Conservation (phyloP, 35 echinoderm and acorn worm species). For the Apostichopus californicus region DNA sequence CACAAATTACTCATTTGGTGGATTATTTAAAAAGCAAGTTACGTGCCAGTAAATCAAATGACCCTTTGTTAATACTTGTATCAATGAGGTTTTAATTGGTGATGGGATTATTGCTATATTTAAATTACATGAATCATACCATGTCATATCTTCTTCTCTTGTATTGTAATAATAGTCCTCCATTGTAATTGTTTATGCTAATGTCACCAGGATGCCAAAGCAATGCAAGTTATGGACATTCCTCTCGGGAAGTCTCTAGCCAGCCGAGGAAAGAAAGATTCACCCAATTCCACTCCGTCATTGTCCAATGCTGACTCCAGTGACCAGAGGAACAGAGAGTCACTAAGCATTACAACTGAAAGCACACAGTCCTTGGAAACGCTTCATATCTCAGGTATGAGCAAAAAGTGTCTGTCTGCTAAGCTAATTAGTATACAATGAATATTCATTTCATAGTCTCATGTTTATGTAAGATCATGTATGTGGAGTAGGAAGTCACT, state of each 20-base stretch:
- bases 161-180: no score
- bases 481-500: not conserved
- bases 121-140: no score
- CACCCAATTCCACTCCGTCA: conserved; percentile 58
- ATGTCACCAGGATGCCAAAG: conserved; percentile 54
- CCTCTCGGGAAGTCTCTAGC: conserved; percentile 48
- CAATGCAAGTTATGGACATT: conserved; percentile 71
- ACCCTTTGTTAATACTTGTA: no score
- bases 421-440: not conserved
- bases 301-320: conserved; percentile 53
- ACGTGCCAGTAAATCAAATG: no score
- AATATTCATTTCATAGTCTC: not conserved
- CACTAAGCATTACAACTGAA: conserved; percentile 57
- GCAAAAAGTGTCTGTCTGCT: not conserved
- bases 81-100: no score
- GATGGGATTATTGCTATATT: no score
- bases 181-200: no score
- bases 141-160: no score
- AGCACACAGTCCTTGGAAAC: conserved; percentile 78
- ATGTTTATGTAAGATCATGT: not conserved
- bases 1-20: no score
- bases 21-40: no score
- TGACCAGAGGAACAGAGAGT: conserved; percentile 50
- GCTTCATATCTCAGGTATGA: conserved; percentile 84
- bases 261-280: conserved; percentile 53